Percentiles rank a stretch among this genome's conserved stretches.
These are phyloP conservation scores for Macaria liturata DNA, from an alignment of 2,888 invertebrate genomes.

Conservation along the genomic window DNA sequence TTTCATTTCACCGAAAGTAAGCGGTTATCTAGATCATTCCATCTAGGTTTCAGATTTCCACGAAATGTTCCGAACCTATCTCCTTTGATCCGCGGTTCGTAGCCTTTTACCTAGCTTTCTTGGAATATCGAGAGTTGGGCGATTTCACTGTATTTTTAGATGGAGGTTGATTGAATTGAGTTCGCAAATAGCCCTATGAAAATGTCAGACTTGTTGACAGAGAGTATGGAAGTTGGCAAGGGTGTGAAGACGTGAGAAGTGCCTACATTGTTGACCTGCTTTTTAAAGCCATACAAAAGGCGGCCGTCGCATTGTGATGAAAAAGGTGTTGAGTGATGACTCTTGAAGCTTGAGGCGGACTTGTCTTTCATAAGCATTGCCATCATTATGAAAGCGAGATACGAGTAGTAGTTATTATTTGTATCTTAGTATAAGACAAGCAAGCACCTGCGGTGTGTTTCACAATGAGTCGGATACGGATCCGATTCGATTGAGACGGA, in stretches of 20 bases:
- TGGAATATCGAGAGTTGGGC: slow-evolving; percentile 4
- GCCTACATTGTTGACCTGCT: slow-evolving; percentile 7
- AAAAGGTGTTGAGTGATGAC: too few species aligned
- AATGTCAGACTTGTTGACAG: slow-evolving; percentile 10
- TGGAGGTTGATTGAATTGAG: slow-evolving; percentile 17
- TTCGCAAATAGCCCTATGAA: slow-evolving; percentile 13
- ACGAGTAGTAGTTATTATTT: too few species aligned
- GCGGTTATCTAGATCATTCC: slow-evolving; percentile 6
- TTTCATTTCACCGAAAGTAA: slow-evolving; percentile 2
- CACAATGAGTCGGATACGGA: too few species aligned
- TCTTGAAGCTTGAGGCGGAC: too few species aligned
- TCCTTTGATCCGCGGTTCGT: slow-evolving; percentile 10
- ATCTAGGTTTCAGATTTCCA: slow-evolving; percentile 8
- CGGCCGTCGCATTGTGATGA: neutral
- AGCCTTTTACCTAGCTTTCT: slow-evolving; percentile 1
- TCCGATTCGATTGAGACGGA: too few species aligned
- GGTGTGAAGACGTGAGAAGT: neutral
- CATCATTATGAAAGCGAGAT: too few species aligned
- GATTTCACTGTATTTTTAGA: slow-evolving; percentile 14
- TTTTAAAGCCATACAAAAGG: neutral
- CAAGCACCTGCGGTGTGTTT: too few species aligned
- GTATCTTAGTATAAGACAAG: too few species aligned
- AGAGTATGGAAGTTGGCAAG: neutral
- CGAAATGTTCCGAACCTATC: neutral
- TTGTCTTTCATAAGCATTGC: too few species aligned